A percentile compares a stretch with the other conserved stretches of the same genome.
Evolutionary conservation across 2,797 vertebrate species (phyloP).

Genomic region (Lindbergichthys nudifrons): DNA sequence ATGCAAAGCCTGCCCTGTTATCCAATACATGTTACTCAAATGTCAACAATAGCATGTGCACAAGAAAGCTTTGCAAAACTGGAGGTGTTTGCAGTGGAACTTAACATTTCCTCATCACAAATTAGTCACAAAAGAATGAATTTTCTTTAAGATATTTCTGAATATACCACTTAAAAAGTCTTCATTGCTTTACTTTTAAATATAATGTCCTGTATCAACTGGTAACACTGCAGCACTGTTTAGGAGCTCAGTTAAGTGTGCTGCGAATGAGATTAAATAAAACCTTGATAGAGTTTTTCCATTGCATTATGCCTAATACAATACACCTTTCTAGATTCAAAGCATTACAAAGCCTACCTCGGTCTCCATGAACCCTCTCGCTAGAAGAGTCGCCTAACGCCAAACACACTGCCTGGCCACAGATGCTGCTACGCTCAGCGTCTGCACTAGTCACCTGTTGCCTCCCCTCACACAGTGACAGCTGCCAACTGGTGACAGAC

Average conservation of each 20-base stretch:
- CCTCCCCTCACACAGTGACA: constrained; percentile 44
- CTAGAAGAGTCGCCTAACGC: constrained; percentile 19
- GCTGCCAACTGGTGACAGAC: constrained; percentile 54
- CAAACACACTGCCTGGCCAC: constrained; percentile 6
- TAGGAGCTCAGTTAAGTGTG: not conserved
- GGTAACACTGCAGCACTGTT: not conserved
- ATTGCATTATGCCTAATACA: not conserved
- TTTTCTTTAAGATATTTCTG: not conserved
- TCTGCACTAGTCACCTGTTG: constrained; percentile 58
- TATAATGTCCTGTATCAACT: not conserved
- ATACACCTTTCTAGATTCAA: not conserved
- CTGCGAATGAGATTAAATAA: not conserved
- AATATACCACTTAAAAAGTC: not conserved
- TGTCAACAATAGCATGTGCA: constrained; percentile 27
- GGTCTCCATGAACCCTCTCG: constrained; percentile 79
- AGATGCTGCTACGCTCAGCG: constrained; percentile 37
- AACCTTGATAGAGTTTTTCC: not conserved
- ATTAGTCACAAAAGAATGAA: not conserved
- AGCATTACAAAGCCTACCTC: constrained; percentile 78
- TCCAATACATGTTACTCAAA: constrained; percentile 35
- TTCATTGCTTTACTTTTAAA: not conserved
- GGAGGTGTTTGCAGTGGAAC: not conserved
- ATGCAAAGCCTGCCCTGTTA: constrained; percentile 15
- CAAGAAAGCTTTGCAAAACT: constrained; percentile 12
- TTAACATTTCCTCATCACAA: not conserved